These are phyloP conservation scores for Sinocyclocheilus anophthalmus DNA, from an alignment of 2,113 vertebrate genomes.

Conservation along the genomic window DNA sequence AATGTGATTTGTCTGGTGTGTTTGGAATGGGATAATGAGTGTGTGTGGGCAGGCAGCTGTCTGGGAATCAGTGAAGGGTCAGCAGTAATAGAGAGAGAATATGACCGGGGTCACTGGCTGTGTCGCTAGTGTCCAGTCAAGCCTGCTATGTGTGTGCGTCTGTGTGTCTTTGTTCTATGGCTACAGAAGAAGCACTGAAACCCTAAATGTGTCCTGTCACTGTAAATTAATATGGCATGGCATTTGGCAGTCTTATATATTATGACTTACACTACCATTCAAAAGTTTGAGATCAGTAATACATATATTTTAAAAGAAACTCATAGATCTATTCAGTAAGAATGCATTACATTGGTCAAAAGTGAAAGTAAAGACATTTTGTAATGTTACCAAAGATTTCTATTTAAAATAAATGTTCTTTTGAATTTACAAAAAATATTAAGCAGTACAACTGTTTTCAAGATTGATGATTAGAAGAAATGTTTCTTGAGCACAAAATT, in stretches of 20 bases:
- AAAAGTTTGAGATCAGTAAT: not conserved
- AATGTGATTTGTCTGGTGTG: slow-evolving; percentile 21
- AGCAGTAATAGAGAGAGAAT: slow-evolving; percentile 15
- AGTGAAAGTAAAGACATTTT: not conserved
- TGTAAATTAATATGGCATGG: not conserved
- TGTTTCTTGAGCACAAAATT: not conserved
- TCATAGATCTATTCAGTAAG: not conserved
- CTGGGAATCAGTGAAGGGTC: slow-evolving; percentile 49
- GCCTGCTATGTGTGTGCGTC: not conserved
- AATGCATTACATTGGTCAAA: not conserved
- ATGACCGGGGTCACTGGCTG: not conserved
- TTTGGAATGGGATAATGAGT: not conserved
- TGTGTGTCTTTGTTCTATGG: too few species aligned
- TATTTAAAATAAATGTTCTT: too few species aligned
- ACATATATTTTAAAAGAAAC: too few species aligned
- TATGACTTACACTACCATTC: not conserved
- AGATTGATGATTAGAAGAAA: not conserved
- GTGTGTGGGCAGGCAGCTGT: slow-evolving; percentile 15
- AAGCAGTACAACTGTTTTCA: too few species aligned
- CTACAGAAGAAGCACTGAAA: not conserved
- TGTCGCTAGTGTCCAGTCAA: not conserved
- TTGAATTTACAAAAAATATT: too few species aligned
- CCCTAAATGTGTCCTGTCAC: not conserved
- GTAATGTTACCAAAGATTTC: too few species aligned
- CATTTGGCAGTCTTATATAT: not conserved